These are phyloP conservation scores for Nephrocerus scutellatus DNA, from an alignment of 2,888 invertebrate species.

Conservation along the genomic window DNA sequence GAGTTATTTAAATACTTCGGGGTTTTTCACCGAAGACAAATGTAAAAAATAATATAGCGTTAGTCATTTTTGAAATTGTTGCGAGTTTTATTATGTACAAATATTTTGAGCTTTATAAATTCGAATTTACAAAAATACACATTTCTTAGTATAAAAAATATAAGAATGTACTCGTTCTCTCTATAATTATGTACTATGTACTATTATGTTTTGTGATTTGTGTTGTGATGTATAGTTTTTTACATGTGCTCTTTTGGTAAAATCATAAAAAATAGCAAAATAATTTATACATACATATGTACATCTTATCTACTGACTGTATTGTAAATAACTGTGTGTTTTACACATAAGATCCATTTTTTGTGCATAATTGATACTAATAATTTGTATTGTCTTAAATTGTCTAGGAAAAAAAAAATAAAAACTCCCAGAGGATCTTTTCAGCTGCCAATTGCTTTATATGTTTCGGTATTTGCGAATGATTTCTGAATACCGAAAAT, in stretches of 20 bases:
- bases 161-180: background rate
- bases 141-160: background rate
- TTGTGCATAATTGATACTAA: too few species aligned
- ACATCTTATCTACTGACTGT: too few species aligned
- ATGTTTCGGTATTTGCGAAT: slow-evolving; percentile 30
- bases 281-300: background rate
- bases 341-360: too few species aligned
- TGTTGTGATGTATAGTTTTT: background rate
- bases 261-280: background rate
- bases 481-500: slow-evolving; percentile 43
- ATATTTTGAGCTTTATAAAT: background rate
- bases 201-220: too few species aligned
- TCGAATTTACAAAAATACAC: background rate
- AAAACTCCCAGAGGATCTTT: too few species aligned
- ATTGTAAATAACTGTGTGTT: too few species aligned
- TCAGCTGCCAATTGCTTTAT: slow-evolving; percentile 41
- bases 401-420: too few species aligned
- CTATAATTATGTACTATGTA: background rate
- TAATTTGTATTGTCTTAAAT: too few species aligned
- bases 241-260: background rate
- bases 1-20: too few species aligned
- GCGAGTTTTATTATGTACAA: background rate
- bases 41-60: too few species aligned
- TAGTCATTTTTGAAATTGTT: too few species aligned
- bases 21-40: too few species aligned